Evolutionary conservation across 2,797 vertebrate species (phyloP).

Genomic region (Otus scops): DNA sequence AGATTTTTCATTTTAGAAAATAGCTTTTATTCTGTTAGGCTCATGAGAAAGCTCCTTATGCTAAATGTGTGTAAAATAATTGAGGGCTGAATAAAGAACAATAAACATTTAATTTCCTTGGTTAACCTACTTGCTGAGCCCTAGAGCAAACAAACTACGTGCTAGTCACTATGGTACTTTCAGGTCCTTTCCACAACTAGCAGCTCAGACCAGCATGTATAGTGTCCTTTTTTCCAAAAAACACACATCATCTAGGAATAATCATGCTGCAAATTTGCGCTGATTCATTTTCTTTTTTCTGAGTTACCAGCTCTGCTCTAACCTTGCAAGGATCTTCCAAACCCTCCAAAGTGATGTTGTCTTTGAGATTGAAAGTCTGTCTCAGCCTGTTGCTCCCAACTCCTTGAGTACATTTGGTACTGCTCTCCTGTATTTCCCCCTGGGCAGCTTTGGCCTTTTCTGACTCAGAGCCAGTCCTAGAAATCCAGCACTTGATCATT

Average conservation of each 20-base stretch:
- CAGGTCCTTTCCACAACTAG: background rate
- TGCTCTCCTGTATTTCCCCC: background rate
- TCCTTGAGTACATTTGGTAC: accelerated
- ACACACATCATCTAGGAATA: background rate
- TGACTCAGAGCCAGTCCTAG: background rate
- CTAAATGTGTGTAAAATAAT: background rate
- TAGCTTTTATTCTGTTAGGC: background rate
- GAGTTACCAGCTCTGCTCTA: background rate
- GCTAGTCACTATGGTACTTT: background rate
- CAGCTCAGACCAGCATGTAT: background rate
- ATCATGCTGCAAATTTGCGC: background rate
- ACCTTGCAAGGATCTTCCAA: background rate
- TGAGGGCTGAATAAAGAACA: background rate
- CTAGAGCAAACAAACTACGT: background rate
- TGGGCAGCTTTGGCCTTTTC: background rate
- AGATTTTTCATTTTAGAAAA: background rate
- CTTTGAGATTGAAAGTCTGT: background rate
- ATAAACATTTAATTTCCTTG: background rate
- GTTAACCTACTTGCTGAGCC: background rate
- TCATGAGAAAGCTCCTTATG: background rate
- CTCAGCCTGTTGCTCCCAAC: background rate
- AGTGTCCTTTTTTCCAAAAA: background rate
- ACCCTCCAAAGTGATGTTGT: background rate
- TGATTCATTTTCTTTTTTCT: background rate
- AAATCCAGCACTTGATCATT: background rate